These are phyloP conservation scores for Brachyptera risi DNA, from an alignment of 2,888 invertebrate species.

Conservation along the genomic window DNA sequence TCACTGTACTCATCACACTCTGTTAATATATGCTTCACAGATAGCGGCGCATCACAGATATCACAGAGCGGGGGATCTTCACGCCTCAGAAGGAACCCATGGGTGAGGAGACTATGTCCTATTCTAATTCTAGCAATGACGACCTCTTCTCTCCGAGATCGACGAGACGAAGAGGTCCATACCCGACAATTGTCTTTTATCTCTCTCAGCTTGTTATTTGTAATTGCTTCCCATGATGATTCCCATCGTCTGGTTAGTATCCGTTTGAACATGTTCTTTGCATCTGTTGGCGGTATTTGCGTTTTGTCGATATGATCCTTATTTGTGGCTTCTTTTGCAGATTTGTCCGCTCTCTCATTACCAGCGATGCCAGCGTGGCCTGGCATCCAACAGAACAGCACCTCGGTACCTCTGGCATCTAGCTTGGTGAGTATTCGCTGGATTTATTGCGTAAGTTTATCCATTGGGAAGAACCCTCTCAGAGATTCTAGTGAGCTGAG, in stretches of 20 bases:
- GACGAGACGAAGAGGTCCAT: background rate
- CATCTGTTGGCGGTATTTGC: background rate
- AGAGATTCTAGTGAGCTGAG: background rate
- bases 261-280: background rate
- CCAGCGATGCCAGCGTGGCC: slow-evolving; percentile 1
- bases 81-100: background rate
- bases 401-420: too few species aligned
- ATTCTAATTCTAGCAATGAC: background rate
- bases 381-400: too few species aligned
- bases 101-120: background rate
- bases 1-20: background rate
- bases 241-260: background rate
- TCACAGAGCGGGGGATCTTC: background rate
- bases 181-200: background rate
- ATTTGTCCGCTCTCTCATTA: background rate
- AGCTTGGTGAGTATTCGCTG: background rate
- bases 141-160: background rate
- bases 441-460: background rate
- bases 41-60: background rate
- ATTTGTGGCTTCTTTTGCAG: background rate
- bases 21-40: background rate
- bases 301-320: background rate
- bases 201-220: background rate
- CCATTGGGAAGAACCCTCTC: background rate
- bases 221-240: background rate